These are phyloP conservation scores for Carapus acus DNA, from an alignment of 2,797 vertebrate genomes.

Conservation along the genomic window DNA sequence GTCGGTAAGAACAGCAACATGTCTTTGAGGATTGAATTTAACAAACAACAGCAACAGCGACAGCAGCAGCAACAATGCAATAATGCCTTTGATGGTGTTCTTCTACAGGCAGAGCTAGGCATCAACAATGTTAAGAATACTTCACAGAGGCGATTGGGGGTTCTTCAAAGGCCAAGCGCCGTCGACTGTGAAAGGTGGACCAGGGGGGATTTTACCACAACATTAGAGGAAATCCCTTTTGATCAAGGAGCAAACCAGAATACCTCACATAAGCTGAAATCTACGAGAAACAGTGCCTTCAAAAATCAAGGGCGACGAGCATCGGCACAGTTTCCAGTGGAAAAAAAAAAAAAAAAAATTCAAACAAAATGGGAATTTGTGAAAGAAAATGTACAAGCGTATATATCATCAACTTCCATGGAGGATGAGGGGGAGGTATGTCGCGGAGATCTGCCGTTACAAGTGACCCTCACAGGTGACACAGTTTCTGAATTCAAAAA, in stretches of 20 bases:
- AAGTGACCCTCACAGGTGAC: too few relatives aligned
- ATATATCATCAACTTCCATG: too few relatives aligned
- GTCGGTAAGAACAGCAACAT: conserved; percentile 9
- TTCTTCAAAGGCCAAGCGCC: conserved; percentile 3
- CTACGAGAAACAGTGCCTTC: too few relatives aligned
- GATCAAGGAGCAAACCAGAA: conserved; percentile 8
- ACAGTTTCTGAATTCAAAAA: too few relatives aligned
- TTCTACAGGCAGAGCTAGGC: background rate
- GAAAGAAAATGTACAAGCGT: too few relatives aligned
- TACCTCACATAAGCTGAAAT: background rate
- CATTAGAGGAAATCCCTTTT: background rate
- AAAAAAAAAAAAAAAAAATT: too few relatives aligned
- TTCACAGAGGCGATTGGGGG: background rate
- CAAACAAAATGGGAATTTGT: too few relatives aligned
- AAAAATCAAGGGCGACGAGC: too few relatives aligned
- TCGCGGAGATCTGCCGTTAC: too few relatives aligned
- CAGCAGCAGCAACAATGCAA: background rate
- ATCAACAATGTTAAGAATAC: background rate
- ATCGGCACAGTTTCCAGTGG: too few relatives aligned
- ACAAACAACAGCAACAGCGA: conserved; percentile 19
- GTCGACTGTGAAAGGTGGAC: conserved; percentile 5
- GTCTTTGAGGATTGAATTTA: conserved; percentile 11
- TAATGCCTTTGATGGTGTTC: background rate
- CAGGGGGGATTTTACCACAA: background rate
- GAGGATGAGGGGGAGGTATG: too few relatives aligned